Evolutionary conservation across 2,888 invertebrate species (phyloP), one percentile per base, ranked within the genome.

Genomic region (Callyntrura sp.): DNA sequence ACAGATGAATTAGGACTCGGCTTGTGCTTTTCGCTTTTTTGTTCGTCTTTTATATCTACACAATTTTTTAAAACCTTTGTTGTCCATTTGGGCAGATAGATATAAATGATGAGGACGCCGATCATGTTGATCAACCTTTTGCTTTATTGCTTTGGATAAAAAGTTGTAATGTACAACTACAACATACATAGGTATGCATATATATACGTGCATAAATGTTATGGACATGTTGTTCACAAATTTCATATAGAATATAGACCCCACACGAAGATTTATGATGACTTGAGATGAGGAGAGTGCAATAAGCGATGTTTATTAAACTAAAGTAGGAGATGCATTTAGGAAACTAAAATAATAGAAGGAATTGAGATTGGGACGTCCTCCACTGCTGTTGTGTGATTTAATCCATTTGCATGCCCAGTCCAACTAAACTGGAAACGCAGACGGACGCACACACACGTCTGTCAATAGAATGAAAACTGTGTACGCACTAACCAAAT

Each of bases 181-280:
- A n/a, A n/a, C n/a, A n/a, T n/a, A n/a, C n/a, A n/a, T n/a, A n/a
- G n/a, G n/a, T n/a, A n/a, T n/a, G n/a, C n/a, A n/a, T n/a, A n/a
- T n/a, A n/a, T n/a, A n/a, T n/a, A n/a, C n/a, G n/a, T n/a, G n/a
- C n/a, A 82, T 82, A 43, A 12, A 35, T 82, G 14, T 62, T 43
- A 62, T 82, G 82, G 9, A 8, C 35, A 79, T 55, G 14, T n/a
- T n/a, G n/a, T 28, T 25, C 51, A 51, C 76, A 51, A 17, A n/a
- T n/a, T 60, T 35, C 17, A 57, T 57, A n/a, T n/a, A n/a, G n/a
- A n/a, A n/a, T n/a, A 76, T 76, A 76, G 93, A 92, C 93, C 93
- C 91, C 93, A 93, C 93, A 93, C 91, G 93, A 93, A 92, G 93
- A 93, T 92, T 93, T 93, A 93, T 93, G 92, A 92, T 92, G 25